phyloP scores from a whole-genome alignment of 2,113 vertebrate genomes.

The Bos javanicus region DNA sequence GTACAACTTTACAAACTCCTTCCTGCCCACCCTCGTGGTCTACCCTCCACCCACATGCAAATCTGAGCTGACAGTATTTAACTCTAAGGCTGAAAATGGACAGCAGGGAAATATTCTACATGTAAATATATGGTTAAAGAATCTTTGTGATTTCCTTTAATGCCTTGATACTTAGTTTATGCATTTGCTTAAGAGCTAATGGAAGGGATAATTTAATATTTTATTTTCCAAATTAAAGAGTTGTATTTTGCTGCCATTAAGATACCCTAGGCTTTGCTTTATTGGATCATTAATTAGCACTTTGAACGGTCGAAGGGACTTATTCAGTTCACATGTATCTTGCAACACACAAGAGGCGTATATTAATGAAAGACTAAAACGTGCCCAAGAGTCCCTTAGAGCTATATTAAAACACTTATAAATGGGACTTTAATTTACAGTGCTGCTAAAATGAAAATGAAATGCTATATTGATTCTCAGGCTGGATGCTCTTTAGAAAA shows the following conservation, averaged over 20 bases:
- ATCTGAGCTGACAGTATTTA: background rate
- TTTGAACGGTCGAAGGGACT: constrained; percentile 46
- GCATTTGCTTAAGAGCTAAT: background rate
- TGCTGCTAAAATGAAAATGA: constrained; percentile 53
- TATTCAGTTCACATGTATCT: constrained; percentile 50
- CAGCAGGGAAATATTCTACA: background rate
- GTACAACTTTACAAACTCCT: background rate
- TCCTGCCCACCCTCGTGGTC: background rate
- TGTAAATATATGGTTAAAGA: background rate
- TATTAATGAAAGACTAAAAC: constrained; percentile 60
- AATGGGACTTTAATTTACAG: constrained; percentile 69
- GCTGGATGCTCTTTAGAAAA: constrained; percentile 57
- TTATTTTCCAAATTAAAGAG: constrained; percentile 66
- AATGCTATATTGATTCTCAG: constrained; percentile 57
- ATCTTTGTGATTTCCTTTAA: background rate
- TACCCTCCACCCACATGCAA: background rate
- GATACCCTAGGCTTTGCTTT: constrained; percentile 57
- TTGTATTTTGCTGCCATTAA: constrained; percentile 43
- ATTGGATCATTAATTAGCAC: constrained; percentile 54
- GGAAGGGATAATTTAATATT: constrained; percentile 35
- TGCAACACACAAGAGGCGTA: constrained; percentile 27
- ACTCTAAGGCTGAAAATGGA: background rate
- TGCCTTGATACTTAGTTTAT: background rate
- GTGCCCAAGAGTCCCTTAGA: constrained; percentile 36
- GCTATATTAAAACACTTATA: constrained; percentile 61